Evolutionary conservation across 1,140 invertebrate species (phyloP).

Genomic region (Steinernema feltiae): DNA sequence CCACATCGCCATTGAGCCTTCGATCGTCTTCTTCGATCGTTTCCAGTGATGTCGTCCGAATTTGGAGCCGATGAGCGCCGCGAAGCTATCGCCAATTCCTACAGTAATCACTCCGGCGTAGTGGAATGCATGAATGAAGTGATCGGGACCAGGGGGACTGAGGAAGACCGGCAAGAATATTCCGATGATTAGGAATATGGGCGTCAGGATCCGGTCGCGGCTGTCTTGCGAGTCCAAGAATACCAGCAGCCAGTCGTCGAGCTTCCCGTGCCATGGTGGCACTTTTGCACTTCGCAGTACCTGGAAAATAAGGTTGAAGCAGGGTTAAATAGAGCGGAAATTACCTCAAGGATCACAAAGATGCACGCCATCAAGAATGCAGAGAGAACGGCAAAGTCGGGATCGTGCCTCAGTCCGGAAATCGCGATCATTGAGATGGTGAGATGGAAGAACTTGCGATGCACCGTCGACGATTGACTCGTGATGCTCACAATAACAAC

Average conservation of each 20-base stretch:
- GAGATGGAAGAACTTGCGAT: slow-evolving; percentile 51
- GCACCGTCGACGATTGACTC: slow-evolving; percentile 31
- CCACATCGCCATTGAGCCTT: slow-evolving; percentile 47
- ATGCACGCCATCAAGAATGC: slow-evolving; percentile 41
- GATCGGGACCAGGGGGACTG: slow-evolving; percentile 17
- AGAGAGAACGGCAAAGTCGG: slow-evolving; percentile 31
- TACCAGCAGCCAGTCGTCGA: slow-evolving; percentile 36
- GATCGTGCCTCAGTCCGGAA: slow-evolving; percentile 42
- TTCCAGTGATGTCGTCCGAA: slow-evolving; percentile 16
- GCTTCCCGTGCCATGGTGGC: slow-evolving; percentile 26
- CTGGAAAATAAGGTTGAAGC: slow-evolving; percentile 24
- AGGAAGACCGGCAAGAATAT: slow-evolving; percentile 45
- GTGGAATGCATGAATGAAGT: slow-evolving; percentile 23
- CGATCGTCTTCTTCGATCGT: slow-evolving; percentile 36
- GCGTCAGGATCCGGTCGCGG: slow-evolving; percentile 40
- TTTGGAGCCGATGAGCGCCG: slow-evolving; percentile 40
- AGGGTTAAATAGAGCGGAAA: slow-evolving; percentile 15
- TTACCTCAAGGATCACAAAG: slow-evolving; percentile 49
- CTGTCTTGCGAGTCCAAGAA: slow-evolving; percentile 49
- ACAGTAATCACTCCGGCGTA: slow-evolving; percentile 44
- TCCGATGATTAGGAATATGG: slow-evolving; percentile 42
- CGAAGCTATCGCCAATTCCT: slow-evolving; percentile 45
- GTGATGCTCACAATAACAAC: slow-evolving; percentile 20
- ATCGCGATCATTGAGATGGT: slow-evolving; percentile 43
- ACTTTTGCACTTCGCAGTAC: slow-evolving; percentile 35